Conservation (phyloP, 2,113 vertebrate species). For the Antennarius striatus region DNA sequence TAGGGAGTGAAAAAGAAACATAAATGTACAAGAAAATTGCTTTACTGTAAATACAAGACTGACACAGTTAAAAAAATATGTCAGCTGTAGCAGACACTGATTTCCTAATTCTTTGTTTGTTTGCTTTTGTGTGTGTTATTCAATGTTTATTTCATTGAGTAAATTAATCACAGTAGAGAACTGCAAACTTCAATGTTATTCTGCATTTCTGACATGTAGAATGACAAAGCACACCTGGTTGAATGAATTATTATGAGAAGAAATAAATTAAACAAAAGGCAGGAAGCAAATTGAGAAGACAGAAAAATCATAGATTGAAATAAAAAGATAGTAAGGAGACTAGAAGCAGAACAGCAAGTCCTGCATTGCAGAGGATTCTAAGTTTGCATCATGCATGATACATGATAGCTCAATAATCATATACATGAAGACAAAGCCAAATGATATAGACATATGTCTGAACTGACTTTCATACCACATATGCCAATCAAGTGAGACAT, state of each 20-base stretch:
- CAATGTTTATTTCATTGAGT: not conserved
- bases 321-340: not conserved
- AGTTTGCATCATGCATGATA: not conserved
- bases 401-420: not conserved
- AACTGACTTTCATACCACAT: slow-evolving; percentile 18
- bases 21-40: slow-evolving; percentile 3
- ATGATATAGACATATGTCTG: not conserved
- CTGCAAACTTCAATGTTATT: slow-evolving; percentile 50
- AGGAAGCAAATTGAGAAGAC: slow-evolving; percentile 3
- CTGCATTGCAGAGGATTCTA: not conserved
- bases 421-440: too few species aligned
- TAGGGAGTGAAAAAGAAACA: not conserved
- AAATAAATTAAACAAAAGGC: slow-evolving; percentile 9
- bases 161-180: not conserved
- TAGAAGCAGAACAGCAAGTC: not conserved
- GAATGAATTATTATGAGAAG: slow-evolving; percentile 21
- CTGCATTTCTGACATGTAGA: slow-evolving; percentile 49
- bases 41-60: slow-evolving; percentile 2
- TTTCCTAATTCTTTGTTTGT: too few species aligned
- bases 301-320: not conserved
- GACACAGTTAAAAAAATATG: not conserved
- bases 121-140: not conserved
- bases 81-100: too few species aligned
- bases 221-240: slow-evolving; percentile 25
- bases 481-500: slow-evolving; percentile 16